These are phyloP conservation scores for Copidosoma floridanum DNA, from an alignment of 1,140 invertebrate genomes.

Conservation along the genomic window DNA sequence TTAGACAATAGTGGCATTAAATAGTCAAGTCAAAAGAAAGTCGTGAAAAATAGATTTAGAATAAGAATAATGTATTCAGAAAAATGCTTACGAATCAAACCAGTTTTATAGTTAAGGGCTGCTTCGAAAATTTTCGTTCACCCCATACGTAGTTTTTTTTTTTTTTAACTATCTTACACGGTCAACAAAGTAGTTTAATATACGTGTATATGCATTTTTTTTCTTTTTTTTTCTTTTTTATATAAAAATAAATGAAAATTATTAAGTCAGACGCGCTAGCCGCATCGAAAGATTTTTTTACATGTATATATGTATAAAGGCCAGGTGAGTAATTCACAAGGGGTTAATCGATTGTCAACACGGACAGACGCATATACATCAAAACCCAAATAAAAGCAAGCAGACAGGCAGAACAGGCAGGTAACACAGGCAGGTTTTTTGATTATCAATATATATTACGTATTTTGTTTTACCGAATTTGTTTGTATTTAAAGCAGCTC, in stretches of 20 bases:
- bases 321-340: not conserved
- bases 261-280: conserved; percentile 4
- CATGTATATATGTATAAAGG: conserved; percentile 10
- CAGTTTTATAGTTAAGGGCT: conserved; percentile 1
- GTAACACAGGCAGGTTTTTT: conserved; percentile 10
- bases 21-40: not conserved
- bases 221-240: conserved; percentile 2
- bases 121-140: not conserved
- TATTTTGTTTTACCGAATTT: not conserved
- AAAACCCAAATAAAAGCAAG: conserved; percentile 33
- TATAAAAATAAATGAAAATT: conserved; percentile 16
- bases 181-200: conserved; percentile 5
- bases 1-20: not conserved
- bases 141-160: not conserved
- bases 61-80: not conserved
- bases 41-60: not conserved
- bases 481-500: too few relatives aligned
- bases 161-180: conserved; percentile 4
- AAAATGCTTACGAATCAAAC: not conserved
- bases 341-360: conserved; percentile 16
- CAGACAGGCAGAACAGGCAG: conserved; percentile 25
- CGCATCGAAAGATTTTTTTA: conserved; percentile 8
- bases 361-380: conserved; percentile 32
- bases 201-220: not conserved
- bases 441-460: not conserved